Percentiles rank a stretch among this genome's conserved stretches.
phyloP scores from a whole-genome alignment of 2,797 vertebrate species.

The Aeoliscus strigatus region DNA sequence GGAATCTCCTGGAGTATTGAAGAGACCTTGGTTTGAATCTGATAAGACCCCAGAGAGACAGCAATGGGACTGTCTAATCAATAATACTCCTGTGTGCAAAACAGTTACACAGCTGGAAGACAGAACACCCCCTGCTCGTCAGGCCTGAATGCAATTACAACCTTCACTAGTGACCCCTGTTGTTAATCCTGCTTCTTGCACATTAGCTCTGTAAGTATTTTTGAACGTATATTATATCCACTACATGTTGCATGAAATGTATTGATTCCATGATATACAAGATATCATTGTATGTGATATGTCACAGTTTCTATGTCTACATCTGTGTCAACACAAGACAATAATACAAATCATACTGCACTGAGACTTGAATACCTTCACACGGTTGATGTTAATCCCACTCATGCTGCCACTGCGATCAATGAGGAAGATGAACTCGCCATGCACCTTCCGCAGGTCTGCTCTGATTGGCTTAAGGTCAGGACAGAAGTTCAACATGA shows the following conservation, averaged over 20 bases:
- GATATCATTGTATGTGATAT: no score
- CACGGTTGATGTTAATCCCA: conserved; percentile 73
- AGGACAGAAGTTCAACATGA: conserved; percentile 96
- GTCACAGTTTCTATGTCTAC: background rate
- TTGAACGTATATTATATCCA: no score
- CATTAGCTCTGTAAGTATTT: no score
- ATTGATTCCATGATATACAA: no score
- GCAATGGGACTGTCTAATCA: conserved; percentile 22
- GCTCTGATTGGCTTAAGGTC: conserved; percentile 79
- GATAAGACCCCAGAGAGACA: conserved; percentile 11
- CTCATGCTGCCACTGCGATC: conserved; percentile 92
- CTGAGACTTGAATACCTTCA: conserved; percentile 77
- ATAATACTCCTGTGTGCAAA: conserved; percentile 20
- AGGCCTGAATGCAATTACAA: no score
- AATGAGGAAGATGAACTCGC: conserved; percentile 93
- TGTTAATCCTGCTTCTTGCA: no score
- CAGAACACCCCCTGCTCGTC: no score
- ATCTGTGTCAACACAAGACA: background rate
- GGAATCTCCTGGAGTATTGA: conserved; percentile 1
- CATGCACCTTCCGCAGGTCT: conserved; percentile 79
- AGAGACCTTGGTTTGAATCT: conserved; percentile 7
- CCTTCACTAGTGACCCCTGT: no score
- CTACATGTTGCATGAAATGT: no score
- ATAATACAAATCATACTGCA: background rate
- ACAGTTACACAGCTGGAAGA: conserved; percentile 15